Evolutionary conservation across 2,888 invertebrate species (phyloP), one percentile per base, ranked within the genome.

Genomic region (Drosophila hawaiiensis): DNA sequence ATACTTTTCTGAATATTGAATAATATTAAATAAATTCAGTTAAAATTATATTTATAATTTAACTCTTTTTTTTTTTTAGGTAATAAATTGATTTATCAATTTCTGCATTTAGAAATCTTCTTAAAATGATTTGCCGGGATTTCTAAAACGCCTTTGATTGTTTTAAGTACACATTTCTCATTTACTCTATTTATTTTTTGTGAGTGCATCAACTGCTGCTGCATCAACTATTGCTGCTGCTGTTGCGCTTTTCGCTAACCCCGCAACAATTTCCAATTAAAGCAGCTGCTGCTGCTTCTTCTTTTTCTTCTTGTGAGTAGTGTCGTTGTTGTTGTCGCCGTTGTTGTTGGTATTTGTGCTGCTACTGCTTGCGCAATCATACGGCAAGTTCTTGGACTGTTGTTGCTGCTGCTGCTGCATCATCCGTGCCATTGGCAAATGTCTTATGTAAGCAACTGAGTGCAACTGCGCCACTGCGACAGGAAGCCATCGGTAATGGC

Each of bases 401-500:
- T 76, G 83, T 74, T 86, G 89, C 54, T 68, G 79, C 71, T 75
- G 83, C 82, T 85, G 89, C 85, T 85, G 88, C 85, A 77, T 71
- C 83, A 76, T 76, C 50, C 53, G 65, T 50, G 61, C 35, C 73
- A 73, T 67, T 49, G 68, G 58, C 58, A 29, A 39, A 73, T 53
- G 62, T 76, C 68, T 81, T 79, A 82, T 73, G 73, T 76, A 82
- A 80, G 83, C 22, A 39, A 70, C 37, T 37, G 55, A 55, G 55
- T 55, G 55, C 55, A 55, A 55, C 37, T 55, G 55, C 55, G 55
- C 37, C 28, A 56, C 66, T 59, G 82, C 82, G 80, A 87, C 89
- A 89, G 85, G 85, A 86, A 86, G 89, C 84, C 89, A 86, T 89
- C 78, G 80, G 87, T 86, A 86, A 86, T 86, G 89, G 89, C 82